Percentiles rank a stretch among this genome's conserved stretches.
Conservation (phyloP, 2,888 invertebrate species). For the Tuta absoluta region DNA sequence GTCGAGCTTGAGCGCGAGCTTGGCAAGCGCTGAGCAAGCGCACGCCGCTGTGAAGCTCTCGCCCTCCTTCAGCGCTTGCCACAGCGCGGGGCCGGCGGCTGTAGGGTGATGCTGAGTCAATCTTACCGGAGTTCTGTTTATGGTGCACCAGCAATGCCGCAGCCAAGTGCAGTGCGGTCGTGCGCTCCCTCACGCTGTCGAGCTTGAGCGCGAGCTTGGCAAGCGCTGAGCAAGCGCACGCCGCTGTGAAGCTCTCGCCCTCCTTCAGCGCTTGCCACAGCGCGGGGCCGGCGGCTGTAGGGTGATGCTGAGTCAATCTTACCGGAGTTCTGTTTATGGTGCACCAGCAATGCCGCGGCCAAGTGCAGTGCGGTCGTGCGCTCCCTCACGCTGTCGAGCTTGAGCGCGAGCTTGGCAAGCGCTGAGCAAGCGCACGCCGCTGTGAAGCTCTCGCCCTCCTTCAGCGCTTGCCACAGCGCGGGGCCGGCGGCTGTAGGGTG, state of each 20-base stretch:
- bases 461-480: constrained; percentile 91
- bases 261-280: constrained; percentile 93
- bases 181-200: constrained; percentile 48
- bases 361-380: constrained; percentile 92
- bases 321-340: constrained; percentile 47
- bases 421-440: constrained; percentile 95
- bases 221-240: constrained; percentile 91
- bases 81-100: too few species aligned
- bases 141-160: constrained; percentile 86
- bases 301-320: background rate
- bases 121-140: constrained; percentile 40
- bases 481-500: constrained; percentile 28
- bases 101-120: background rate
- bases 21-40: too few species aligned
- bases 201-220: constrained; percentile 90
- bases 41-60: too few species aligned
- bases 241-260: constrained; percentile 98
- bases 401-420: constrained; percentile 90
- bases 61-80: too few species aligned
- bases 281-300: constrained; percentile 59
- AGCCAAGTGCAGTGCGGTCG: constrained; percentile 94
- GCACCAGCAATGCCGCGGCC: constrained; percentile 88
- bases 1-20: too few species aligned
- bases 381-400: constrained; percentile 39
- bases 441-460: constrained; percentile 97